phyloP scores from a whole-genome alignment of 2,113 vertebrate species.

The Stegostoma tigrinum region DNA sequence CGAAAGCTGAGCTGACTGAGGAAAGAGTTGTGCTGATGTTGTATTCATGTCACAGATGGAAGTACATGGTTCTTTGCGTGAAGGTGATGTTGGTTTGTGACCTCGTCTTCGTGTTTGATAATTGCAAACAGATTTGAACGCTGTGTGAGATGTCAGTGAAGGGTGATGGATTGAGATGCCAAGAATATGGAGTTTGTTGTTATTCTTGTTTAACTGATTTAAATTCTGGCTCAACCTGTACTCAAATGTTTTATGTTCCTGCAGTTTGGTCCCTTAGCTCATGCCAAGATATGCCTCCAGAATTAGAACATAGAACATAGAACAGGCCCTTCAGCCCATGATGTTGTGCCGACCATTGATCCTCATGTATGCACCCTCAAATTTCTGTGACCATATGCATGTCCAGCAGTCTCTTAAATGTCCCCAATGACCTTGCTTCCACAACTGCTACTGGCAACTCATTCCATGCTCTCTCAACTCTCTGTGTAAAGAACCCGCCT shows the following conservation, averaged over 20 bases:
- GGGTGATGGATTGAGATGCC: not conserved
- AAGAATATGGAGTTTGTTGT: not conserved
- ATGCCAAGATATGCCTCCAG: not conserved
- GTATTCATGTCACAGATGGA: not conserved
- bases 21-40: not conserved
- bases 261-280: not conserved
- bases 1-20: not conserved
- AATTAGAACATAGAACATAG: too few species aligned
- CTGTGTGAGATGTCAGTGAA: not conserved
- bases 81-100: not conserved
- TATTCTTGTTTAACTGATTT: not conserved
- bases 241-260: not conserved
- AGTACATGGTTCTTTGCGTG: not conserved
- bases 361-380: too few species aligned
- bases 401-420: too few species aligned
- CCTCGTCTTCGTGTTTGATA: not conserved
- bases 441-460: too few species aligned
- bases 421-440: too few species aligned
- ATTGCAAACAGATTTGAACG: too few species aligned
- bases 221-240: not conserved
- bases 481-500: too few species aligned
- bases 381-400: too few species aligned
- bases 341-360: too few species aligned
- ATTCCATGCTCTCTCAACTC: too few species aligned
- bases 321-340: too few species aligned